Evolutionary conservation across 2,797 vertebrate species (phyloP).

Genomic region (Nasua narica): DNA sequence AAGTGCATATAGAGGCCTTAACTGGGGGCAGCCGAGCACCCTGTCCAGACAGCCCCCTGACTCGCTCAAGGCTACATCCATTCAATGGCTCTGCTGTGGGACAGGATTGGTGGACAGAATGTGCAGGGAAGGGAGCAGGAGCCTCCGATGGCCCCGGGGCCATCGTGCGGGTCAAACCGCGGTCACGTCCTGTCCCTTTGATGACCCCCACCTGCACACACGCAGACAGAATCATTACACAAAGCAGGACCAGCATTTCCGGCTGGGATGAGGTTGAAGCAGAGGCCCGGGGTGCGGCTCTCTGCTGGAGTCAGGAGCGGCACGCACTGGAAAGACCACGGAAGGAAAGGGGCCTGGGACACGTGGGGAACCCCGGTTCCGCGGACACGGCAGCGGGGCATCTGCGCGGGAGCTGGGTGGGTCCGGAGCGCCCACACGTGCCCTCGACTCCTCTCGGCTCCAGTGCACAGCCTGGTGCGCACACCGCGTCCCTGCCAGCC

Average conservation of each 20-base stretch:
- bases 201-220: background rate
- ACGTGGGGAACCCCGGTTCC: rapidly evolving
- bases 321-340: rapidly evolving
- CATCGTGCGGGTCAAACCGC: background rate
- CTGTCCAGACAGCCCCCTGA: background rate
- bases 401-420: background rate
- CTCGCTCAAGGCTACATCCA: background rate
- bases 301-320: background rate
- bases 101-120: rapidly evolving
- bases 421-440: rapidly evolving
- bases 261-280: background rate
- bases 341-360: background rate
- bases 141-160: rapidly evolving
- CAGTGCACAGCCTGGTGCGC: rapidly evolving
- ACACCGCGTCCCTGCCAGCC: rapidly evolving
- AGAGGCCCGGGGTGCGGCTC: background rate
- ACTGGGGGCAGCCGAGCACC: rapidly evolving
- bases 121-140: rapidly evolving
- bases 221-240: background rate
- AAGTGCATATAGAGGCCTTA: background rate
- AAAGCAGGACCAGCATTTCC: rapidly evolving
- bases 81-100: background rate
- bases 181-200: no score
- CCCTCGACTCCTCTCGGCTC: no score
- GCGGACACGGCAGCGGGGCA: rapidly evolving